These are phyloP conservation scores for Orius insidiosus DNA, from an alignment of 1,140 invertebrate species.

Conservation along the genomic window DNA sequence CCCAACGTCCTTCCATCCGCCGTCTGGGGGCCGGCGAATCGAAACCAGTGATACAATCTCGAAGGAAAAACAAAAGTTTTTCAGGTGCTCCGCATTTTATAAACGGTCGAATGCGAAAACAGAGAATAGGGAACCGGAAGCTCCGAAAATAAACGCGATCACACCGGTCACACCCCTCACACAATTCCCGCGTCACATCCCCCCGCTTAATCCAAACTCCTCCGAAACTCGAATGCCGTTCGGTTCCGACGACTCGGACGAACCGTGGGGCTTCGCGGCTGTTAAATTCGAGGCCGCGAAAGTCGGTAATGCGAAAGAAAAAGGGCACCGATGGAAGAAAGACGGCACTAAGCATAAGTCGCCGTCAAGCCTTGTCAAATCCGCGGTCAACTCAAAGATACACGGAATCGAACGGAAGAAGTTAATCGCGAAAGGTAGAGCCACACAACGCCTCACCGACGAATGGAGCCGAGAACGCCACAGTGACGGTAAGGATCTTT, in stretches of 20 bases:
- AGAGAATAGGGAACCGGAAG: neutral
- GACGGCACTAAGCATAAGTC: conserved; percentile 20
- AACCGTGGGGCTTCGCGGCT: conserved; percentile 63
- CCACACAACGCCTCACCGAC: conserved; percentile 3
- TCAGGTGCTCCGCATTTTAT: conserved; percentile 56
- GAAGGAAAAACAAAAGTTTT: conserved; percentile 73
- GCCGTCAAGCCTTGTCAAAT: conserved; percentile 43
- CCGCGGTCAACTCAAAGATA: conserved; percentile 41
- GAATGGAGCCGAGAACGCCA: conserved; percentile 22
- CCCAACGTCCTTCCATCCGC: conserved; percentile 26
- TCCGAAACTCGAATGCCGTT: conserved; percentile 20
- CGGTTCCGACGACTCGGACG: conserved; percentile 27
- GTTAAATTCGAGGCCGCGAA: conserved; percentile 24
- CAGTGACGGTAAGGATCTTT: conserved; percentile 15
- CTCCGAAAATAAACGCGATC: conserved; percentile 15
- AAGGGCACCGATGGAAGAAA: conserved; percentile 25
- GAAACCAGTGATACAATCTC: conserved; percentile 46
- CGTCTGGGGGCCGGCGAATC: conserved; percentile 27
- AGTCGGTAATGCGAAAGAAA: conserved; percentile 16
- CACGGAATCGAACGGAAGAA: conserved; percentile 31
- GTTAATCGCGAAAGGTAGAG: conserved; percentile 6
- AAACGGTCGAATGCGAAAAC: conserved; percentile 1
- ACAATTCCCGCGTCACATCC: conserved; percentile 19
- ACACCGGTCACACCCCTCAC: conserved; percentile 19
- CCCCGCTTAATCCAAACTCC: conserved; percentile 10